Conservation (phyloP, 2,888 invertebrate species). For the Choristoneura rosaceana region DNA sequence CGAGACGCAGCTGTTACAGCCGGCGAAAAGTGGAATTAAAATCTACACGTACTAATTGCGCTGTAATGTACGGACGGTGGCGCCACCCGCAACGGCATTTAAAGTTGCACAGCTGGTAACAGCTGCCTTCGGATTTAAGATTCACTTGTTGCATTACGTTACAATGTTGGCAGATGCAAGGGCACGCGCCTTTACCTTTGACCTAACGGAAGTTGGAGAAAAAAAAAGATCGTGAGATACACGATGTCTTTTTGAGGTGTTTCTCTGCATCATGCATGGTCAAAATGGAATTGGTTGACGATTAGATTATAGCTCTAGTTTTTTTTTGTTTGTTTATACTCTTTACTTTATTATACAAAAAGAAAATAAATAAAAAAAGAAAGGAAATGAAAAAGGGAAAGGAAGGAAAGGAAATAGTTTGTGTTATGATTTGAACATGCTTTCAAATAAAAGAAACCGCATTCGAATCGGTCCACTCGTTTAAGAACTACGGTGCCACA, state of each 20-base stretch:
- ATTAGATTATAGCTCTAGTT: too few relatives aligned
- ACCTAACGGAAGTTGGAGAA: slow-evolving; percentile 25
- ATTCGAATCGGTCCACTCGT: too few relatives aligned
- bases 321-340: too few relatives aligned
- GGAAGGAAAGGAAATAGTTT: too few relatives aligned
- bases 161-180: slow-evolving; percentile 43
- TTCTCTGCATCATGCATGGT: neutral
- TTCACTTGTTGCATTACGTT: slow-evolving; percentile 50
- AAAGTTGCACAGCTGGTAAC: slow-evolving; percentile 39
- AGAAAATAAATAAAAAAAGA: too few relatives aligned
- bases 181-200: slow-evolving; percentile 54
- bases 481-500: too few relatives aligned
- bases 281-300: neutral
- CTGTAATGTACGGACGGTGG: neutral
- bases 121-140: slow-evolving; percentile 55
- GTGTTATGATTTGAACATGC: too few relatives aligned
- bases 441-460: too few relatives aligned
- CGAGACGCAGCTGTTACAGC: slow-evolving; percentile 45
- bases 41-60: slow-evolving; percentile 1
- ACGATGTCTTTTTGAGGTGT: too few relatives aligned
- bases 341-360: too few relatives aligned
- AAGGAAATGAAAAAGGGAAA: too few relatives aligned
- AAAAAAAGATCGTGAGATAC: neutral
- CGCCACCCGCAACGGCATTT: slow-evolving; percentile 5
- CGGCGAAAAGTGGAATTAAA: slow-evolving; percentile 1